Base-by-base conservation (phyloP, 2,113 vertebrate species). In the Eleginops maclovinus region DNA sequence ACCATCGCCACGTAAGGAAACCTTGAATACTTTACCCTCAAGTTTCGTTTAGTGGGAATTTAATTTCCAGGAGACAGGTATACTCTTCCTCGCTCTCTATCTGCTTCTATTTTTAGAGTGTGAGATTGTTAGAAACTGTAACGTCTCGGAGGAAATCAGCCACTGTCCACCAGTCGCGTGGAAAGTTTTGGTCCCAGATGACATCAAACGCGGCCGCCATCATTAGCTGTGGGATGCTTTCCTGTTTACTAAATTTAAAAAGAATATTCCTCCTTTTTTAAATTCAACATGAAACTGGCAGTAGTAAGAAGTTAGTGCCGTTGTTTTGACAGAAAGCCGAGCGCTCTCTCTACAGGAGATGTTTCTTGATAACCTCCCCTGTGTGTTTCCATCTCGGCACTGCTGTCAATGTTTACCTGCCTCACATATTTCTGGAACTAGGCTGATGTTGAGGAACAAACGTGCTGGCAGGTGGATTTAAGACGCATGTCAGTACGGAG, bases 301-400 rank as follows among this genome's bases (percentile, higher is more conserved):
- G 50, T 46, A 64, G 56, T 49, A 40, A 71, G 31, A 81, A 81
- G 63, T 77, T 64, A 15, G 36, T 7, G 47, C 43, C 60, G 62
- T 64, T 74, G 68, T 81, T 81, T 67, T 74, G 74, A 78, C 83
- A 82, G 83, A 59, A 86, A 50, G 71, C 49, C 14, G 66, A 16
- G 13, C 55, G 58, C 67, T 63, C 15, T 8, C 64, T 59, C 65
- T 12, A n/a, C n/a, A n/a, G n/a, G 0, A 67, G 74, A 72, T 24
- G 69, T 66, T 60, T 81, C 26, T 24, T n/a, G 63, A 73, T 77
- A 49, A 85, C 58, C 55, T 28, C 51, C 28, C 28, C 21, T 41
- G 63, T 66, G 59, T 41, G 54, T 61, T 21, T 62, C 40, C 61
- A 17, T 55, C 60, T 43, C 41, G 16, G 21, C 5, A 22, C 58